Base-by-base conservation (phyloP, 2,797 vertebrate genomes). In the Lophius americanus region DNA sequence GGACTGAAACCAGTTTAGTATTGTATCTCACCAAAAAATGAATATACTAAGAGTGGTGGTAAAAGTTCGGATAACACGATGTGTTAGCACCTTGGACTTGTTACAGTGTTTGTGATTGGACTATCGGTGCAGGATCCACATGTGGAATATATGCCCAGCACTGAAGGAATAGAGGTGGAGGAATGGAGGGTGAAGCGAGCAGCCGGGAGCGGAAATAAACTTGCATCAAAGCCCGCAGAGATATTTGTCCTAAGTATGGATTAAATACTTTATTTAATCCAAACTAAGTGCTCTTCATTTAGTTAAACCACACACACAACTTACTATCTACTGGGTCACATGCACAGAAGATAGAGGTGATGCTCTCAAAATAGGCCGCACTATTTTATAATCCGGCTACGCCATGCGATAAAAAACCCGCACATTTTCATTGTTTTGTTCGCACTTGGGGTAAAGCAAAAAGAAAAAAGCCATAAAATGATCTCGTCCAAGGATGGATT, bases 151-250 rank as follows among this genome's bases (percentile, higher is more conserved):
- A 51, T 58, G 67, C 49, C 53, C 57, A 59, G 23, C 13, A 33
- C 68, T 54, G 43, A 65, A 23, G 42, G 63, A 54, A 56, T 3
- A 9, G 63, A 4, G n/a, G 70, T 75, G 39, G 14, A 70, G 39
- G 14, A 12, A 41, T 2, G 51, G 42, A 39, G 44, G n/a, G 54
- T 37, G 62, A 46, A 60, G 47, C 43, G 72, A 35, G 62, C 13
- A 12, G 32, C 23, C 6, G 12, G 41, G 9, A 60, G 42, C 41
- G 50, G 53, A 70, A 37, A 60, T 57, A 51, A 66, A 75, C 53
- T 41, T 60, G 35, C 59, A 44, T 52, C 9, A 60, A 51, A 56
- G 59, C 46, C 62, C 35, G 51, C 35, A 51, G 23, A 23, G 23
- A 23, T 23, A 23, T 23, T 23, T 23, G 23, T 23, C 23, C 23